Evolutionary conservation across 2,113 vertebrate genomes (phyloP), one percentile per base, ranked within the genome.

Genomic region (Petaurus breviceps): DNA sequence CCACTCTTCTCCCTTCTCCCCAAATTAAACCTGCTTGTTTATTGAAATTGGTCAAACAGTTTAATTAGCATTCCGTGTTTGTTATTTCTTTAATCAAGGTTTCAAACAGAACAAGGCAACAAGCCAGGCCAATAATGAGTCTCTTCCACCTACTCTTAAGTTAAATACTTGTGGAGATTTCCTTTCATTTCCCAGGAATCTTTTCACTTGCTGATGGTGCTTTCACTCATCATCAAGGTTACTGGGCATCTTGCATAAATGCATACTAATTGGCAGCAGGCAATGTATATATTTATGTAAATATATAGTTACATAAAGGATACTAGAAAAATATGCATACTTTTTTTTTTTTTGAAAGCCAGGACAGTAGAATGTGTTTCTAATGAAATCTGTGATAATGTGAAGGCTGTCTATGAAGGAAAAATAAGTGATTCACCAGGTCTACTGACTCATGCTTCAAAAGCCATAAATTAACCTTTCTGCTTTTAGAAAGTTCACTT

Each of bases 191-290:
- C 94, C 97, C 93, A 97, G 96, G 97, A 97, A 98, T 94, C 89
- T 50, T 97, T 97, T 98, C 95, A 93, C 96, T 97, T 24, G 91
- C 93, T 97, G 97, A 97, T 97, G 96, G n/a, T 97, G 91, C 97
- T 98, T 98, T 98, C 98, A 97, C 98, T 98, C 98, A 98, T 98
- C 97, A 98, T 98, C 98, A 99, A 97, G 98, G 98, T 98, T 98
- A 98, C 94, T 96, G 97, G 96, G 95, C 96, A 94, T 94, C 97
- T 77, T 95, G 98, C 97, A 97, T 97, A 95, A 96, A 96, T 97
- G 97, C 96, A 97, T 98, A 95, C 97, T 98, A 98, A 98, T 98
- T 98, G 98, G 97, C 97, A 98, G 61, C 91, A 97, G 97, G 95
- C 2, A 90, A 98, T 97, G 95, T 98, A 96, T 95, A 96, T 96